Evolutionary conservation across 2,888 invertebrate genomes (phyloP).

Genomic region (Poecilus cupreus): DNA sequence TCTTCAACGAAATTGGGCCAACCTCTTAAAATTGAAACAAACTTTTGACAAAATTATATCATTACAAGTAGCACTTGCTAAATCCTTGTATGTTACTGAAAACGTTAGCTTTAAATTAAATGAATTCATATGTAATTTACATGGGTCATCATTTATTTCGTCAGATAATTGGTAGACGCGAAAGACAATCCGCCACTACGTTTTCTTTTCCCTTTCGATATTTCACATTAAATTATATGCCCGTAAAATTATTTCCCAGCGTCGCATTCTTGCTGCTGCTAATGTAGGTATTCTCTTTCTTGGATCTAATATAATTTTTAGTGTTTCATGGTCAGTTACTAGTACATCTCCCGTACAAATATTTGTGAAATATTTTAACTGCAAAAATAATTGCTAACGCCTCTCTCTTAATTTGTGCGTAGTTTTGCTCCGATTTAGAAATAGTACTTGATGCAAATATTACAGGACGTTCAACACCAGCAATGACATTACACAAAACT

Average conservation of each 20-base stretch:
- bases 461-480: not conserved
- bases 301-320: conserved; percentile 62
- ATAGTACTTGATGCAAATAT: not conserved
- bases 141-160: not conserved
- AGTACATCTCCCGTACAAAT: conserved; percentile 67
- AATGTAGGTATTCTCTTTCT: conserved; percentile 59
- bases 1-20: not conserved
- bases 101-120: not conserved
- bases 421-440: not conserved
- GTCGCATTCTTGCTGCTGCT: conserved; percentile 43
- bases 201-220: conserved; percentile 5
- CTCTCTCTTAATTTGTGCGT: not conserved
- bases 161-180: conserved; percentile 34
- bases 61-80: not conserved
- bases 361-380: conserved; percentile 69
- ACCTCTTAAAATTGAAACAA: not conserved
- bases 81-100: not conserved
- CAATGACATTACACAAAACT: not conserved
- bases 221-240: not conserved
- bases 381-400: conserved; percentile 67
- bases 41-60: not conserved
- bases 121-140: not conserved
- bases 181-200: conserved; percentile 31
- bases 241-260: conserved; percentile 5
- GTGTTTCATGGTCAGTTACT: conserved; percentile 62